These are phyloP conservation scores for Luidia sarsii DNA, from an alignment of 53 echinoderm and acorn worm genomes.

Conservation along the genomic window DNA sequence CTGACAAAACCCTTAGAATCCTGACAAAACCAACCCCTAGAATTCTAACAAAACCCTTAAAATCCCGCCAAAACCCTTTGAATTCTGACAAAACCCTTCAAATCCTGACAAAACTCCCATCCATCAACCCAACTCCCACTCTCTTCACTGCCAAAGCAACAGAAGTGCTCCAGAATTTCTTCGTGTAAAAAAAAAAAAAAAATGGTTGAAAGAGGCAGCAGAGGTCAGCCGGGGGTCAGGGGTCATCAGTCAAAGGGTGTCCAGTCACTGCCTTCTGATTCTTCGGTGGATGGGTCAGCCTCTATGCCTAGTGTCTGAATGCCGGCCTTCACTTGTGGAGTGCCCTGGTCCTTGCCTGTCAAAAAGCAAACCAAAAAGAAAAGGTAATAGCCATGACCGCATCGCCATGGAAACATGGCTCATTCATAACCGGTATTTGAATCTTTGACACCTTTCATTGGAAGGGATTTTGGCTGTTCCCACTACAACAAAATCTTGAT, in stretches of 20 bases:
- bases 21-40: no score
- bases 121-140: background rate
- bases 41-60: no score
- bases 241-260: constrained; percentile 70
- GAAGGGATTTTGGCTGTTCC: no score
- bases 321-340: constrained; percentile 88
- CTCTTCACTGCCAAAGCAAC: constrained; percentile 2
- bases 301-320: constrained; percentile 75
- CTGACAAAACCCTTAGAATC: no score
- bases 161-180: background rate
- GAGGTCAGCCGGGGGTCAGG: constrained; percentile 10
- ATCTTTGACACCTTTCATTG: no score
- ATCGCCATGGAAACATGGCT: background rate
- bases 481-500: no score
- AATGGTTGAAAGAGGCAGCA: constrained; percentile 49
- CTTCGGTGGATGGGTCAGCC: constrained; percentile 59
- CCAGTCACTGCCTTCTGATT: constrained; percentile 89
- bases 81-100: no score
- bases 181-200: constrained; percentile 28
- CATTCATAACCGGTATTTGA: background rate
- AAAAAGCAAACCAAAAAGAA: background rate
- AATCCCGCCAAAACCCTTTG: no score
- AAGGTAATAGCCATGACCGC: background rate
- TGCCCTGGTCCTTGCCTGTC: constrained; percentile 95
- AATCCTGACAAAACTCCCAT: no score